Conservation (phyloP, 2,113 vertebrate genomes). For the Galbula dea region DNA sequence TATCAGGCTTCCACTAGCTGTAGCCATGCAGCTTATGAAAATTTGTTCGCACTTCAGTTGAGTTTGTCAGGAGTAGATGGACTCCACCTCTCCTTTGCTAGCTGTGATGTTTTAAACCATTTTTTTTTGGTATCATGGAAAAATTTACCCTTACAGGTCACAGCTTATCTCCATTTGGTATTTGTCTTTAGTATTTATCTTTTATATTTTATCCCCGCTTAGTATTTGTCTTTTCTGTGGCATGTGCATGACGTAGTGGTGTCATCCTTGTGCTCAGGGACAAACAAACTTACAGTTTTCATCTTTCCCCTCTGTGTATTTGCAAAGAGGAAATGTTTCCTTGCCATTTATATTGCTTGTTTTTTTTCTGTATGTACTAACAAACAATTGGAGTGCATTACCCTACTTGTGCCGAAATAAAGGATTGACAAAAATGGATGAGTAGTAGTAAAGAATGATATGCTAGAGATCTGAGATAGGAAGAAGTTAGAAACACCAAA, state of each 20-base stretch:
- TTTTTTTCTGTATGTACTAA: background rate
- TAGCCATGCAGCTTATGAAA: background rate
- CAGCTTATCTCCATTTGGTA: background rate
- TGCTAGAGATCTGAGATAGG: background rate
- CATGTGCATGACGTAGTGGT: background rate
- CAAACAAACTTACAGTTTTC: background rate
- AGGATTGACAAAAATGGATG: background rate
- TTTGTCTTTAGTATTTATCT: background rate
- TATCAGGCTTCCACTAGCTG: background rate
- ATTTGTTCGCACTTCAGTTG: background rate
- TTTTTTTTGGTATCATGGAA: background rate
- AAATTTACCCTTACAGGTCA: background rate
- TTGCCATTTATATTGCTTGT: background rate
- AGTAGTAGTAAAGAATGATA: background rate
- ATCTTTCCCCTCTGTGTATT: background rate
- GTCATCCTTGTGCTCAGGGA: background rate
- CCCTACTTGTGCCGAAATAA: background rate
- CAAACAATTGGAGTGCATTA: background rate
- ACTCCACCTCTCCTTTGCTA: background rate
- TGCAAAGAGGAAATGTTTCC: background rate
- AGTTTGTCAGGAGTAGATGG: background rate
- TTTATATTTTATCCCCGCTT: background rate
- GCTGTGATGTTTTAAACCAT: background rate
- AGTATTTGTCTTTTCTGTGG: background rate
- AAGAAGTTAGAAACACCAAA: background rate